Evolutionary conservation across 2,113 vertebrate species (phyloP).

Genomic region (Nipponia nippon): DNA sequence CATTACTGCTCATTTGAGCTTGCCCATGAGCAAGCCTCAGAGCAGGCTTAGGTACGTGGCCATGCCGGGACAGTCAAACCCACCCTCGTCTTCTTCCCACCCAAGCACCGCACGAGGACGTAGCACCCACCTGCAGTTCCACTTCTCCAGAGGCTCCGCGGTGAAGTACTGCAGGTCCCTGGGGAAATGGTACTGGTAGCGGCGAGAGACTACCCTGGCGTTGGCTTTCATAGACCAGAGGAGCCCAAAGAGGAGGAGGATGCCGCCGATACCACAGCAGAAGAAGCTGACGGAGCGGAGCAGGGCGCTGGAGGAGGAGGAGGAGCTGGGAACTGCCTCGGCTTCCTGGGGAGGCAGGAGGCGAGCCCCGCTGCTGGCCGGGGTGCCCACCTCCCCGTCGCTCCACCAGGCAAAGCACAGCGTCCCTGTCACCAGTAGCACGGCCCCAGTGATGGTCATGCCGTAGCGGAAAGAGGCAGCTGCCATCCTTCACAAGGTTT

Average conservation of each 20-base stretch:
- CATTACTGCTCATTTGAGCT: neutral
- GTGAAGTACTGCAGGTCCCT: constrained; percentile 70
- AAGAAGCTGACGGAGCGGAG: constrained; percentile 72
- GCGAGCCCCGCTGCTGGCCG: neutral
- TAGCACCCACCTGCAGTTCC: constrained; percentile 62
- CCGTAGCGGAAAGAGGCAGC: constrained; percentile 58
- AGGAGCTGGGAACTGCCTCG: neutral
- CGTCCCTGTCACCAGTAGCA: constrained; percentile 66
- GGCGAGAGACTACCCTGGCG: constrained; percentile 29
- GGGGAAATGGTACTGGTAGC: constrained; percentile 67
- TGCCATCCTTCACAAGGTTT: neutral
- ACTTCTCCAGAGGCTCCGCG: constrained; percentile 58
- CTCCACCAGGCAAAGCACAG: constrained; percentile 79
- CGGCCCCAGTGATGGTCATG: constrained; percentile 38
- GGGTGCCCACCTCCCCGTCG: constrained; percentile 5
- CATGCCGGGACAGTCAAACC: fast-evolving
- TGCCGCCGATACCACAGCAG: constrained; percentile 65
- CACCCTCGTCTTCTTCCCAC: neutral
- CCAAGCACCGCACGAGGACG: fast-evolving
- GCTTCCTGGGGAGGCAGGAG: neutral
- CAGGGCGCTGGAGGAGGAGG: constrained; percentile 26
- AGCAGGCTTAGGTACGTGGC: fast-evolving
- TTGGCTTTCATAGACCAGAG: constrained; percentile 70
- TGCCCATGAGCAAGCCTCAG: fast-evolving
- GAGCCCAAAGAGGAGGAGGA: constrained; percentile 71